These are phyloP conservation scores for Hesperophylax magnus DNA, from an alignment of 1,140 invertebrate genomes.

Conservation along the genomic window DNA sequence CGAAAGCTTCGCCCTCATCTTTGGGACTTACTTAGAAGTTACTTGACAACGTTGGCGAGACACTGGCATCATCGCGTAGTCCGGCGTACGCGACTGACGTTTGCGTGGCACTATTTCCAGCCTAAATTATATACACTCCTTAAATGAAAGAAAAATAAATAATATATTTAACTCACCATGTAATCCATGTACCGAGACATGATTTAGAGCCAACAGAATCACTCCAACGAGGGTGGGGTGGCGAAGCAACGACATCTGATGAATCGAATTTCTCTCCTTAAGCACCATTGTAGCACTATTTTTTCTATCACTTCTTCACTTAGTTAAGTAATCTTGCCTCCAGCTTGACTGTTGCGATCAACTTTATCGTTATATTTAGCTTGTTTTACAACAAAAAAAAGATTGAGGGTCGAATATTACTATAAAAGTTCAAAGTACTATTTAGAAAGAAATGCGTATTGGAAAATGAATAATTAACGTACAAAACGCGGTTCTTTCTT, in stretches of 20 bases:
- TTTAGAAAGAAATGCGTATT: background rate
- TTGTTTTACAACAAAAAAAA: too few relatives aligned
- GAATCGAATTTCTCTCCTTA: background rate
- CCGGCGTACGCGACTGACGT: too few relatives aligned
- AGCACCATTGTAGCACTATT: background rate
- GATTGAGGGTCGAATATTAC: too few relatives aligned
- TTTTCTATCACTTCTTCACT: background rate
- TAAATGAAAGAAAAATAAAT: background rate
- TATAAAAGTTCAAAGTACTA: background rate
- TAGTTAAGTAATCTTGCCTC: background rate
- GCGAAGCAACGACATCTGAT: background rate
- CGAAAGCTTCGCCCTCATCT: too few relatives aligned
- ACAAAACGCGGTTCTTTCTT: background rate
- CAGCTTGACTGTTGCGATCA: background rate
- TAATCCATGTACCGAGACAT: background rate
- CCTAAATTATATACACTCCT: too few relatives aligned
- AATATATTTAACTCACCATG: background rate
- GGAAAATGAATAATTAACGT: slow-evolving; percentile 3
- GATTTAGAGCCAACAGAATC: background rate
- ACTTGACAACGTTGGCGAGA: too few relatives aligned
- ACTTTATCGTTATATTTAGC: background rate
- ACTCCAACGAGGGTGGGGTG: background rate
- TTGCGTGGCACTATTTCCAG: too few relatives aligned
- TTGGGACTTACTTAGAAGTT: too few relatives aligned
- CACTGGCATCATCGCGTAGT: too few relatives aligned